Evolutionary conservation across 1,140 invertebrate genomes (phyloP), one percentile per base, ranked within the genome.

Genomic region (Drosophila quadrilineata): DNA sequence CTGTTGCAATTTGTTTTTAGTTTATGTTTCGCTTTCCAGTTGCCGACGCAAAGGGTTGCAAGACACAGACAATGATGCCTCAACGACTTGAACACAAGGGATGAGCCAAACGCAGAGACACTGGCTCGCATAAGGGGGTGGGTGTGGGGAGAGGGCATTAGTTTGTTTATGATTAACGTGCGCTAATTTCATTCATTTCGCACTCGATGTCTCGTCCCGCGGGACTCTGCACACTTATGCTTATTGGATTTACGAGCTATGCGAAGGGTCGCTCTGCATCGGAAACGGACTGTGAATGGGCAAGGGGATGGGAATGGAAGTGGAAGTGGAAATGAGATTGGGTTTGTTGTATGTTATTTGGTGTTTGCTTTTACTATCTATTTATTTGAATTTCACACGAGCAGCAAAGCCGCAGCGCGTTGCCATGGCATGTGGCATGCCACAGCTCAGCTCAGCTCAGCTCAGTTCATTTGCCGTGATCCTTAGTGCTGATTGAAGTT

Each of bases 151-250:
- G 17, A 16, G 26, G 43, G 52, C 46, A 62, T 65, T 50, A 43
- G 73, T 84, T 82, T 82, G 76, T 82, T 82, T 84, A 84, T 82
- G 76, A 82, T 84, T 82, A 82, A 82, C 77, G 77, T 79, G 56
- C 76, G 76, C 76, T 82, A 82, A 82, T 82, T 84, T 82, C 76
- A 77, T 84, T 84, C 76, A 73, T 84, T 84, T 84, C 52, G 63
- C 77, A 72, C 68, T 73, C 64, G 53, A 35, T 28, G 14, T 1
- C 31, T 40, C n/a, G 35, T 73, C 77, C 53, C 77, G 31, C 12
- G 76, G 76, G 76, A 82, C 17, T 48, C 26, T 26, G 46, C 76
- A 82, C 76, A 80, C 77, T 82, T 72, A 50, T 72, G 76, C 68
- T 80, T 82, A 82, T 82, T 73, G 76, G 69, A 82, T 84, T 84